Evolutionary conservation across 2,888 invertebrate genomes (phyloP).

Genomic region (Callosobruchus maculatus): DNA sequence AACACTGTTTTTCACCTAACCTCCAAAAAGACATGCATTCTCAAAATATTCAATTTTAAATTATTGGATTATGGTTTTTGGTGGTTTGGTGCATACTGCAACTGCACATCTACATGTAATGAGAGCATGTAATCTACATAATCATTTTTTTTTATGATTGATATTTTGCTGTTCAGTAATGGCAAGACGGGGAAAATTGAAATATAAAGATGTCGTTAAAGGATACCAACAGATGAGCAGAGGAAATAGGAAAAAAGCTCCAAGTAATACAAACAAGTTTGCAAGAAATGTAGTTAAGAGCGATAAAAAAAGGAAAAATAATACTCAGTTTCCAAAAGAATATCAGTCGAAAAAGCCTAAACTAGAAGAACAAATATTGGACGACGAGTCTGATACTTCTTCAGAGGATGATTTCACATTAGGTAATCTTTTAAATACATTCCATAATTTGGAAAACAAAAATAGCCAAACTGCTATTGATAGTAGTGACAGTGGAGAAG

Average conservation of each 20-base stretch:
- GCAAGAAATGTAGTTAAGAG: constrained; percentile 24
- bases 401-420: constrained; percentile 29
- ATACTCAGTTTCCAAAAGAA: constrained; percentile 49
- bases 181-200: constrained; percentile 26
- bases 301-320: constrained; percentile 23
- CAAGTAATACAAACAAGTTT: constrained; percentile 29
- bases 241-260: constrained; percentile 18
- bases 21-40: too few relatives aligned
- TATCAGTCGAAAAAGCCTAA: constrained; percentile 44
- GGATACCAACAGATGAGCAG: constrained; percentile 20
- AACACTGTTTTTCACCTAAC: too few relatives aligned
- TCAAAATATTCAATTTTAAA: too few relatives aligned
- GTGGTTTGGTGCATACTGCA: too few relatives aligned
- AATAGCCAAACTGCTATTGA: constrained; percentile 39
- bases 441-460: constrained; percentile 22
- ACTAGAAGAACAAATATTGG: constrained; percentile 6
- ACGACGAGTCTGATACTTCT: constrained; percentile 11
- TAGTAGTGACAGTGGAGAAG: constrained; percentile 34
- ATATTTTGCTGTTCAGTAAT: constrained; percentile 5
- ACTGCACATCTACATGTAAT: too few relatives aligned
- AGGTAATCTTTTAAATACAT: constrained; percentile 33
- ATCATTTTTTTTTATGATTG: too few relatives aligned
- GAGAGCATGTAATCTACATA: too few relatives aligned
- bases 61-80: too few relatives aligned
- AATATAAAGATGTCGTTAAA: constrained; percentile 32